Evolutionary conservation across 2,888 invertebrate species (phyloP), one percentile per base, ranked within the genome.

Genomic region (Gymnoscelis rufifasciata): DNA sequence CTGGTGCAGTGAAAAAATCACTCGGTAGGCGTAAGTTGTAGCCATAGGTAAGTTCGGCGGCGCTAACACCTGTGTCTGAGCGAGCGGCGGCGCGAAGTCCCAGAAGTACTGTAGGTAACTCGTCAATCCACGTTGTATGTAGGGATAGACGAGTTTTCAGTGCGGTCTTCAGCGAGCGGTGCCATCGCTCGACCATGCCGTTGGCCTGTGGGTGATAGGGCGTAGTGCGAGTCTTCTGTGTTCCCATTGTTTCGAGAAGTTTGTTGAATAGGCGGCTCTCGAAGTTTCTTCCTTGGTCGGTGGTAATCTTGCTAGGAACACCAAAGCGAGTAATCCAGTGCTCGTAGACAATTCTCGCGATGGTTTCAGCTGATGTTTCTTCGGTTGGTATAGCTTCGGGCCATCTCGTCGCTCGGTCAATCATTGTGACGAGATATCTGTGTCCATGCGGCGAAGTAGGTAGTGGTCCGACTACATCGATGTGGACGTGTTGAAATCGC

Each of bases 111-210:
- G 36, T 42, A 11, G 14, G 28, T 15, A 42, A 6, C 35, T 42
- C 42, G 12, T 36, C 28, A 2, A 31, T 19, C 43, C 43, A 43
- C 12, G 43, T 14, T 14, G 31, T 14, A 14, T 33, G 13, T 14
- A 12, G 14, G 1, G 13, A 8, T 33, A 33, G 14, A 1, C 31
- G 31, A 14, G 14, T 7, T 33, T 13, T 33, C 7, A 30, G 10
- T 30, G 30, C 30, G 12, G 12, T 12, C 7, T 27, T 27, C 10
- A 27, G 27, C 7, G 27, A 27, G 19, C 19, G 19, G 5, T 19
- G 19, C 19, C 19, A 19, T 2, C 19, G 19, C 5, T 19, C 19
- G 5, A 27, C 27, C 27, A 27, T 27, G 10, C 10, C 27, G 27
- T 27, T 27, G 8, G 2, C 3, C 7, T 27, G 27, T 5, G 27